Evolutionary conservation across 1,140 invertebrate genomes (phyloP), one percentile per base, ranked within the genome.

Genomic region (Trichonephila clavata): DNA sequence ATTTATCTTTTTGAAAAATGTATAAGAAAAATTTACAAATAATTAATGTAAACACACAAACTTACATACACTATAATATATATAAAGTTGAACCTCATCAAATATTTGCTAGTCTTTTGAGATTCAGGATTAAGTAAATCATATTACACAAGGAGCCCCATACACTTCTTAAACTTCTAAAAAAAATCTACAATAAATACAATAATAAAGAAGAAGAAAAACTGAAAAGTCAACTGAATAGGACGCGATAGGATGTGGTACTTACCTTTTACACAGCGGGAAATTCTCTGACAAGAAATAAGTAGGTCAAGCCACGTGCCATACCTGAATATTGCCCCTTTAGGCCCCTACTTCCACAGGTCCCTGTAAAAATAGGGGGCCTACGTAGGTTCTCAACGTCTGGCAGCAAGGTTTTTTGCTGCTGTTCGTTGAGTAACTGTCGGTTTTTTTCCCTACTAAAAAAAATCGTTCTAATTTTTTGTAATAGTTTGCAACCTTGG

Each of bases 261-360:
- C 61, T 87, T 81, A 84, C 61, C 60, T 84, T 68, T 57, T 57
- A 59, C 60, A 21, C 24, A 50, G 59, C 59, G 24, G 32, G 80
- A 43, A 91, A 83, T 61, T 63, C 59, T 63, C 59, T 65, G 50
- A 92, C 90, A 92, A 84, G 80, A 27, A 92, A 77, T 90, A 92
- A 92, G 90, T 92, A 92, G 90, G 90, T 92, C 90, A 92, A 50
- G 90, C 90, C 90, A 92, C 90, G 90, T 92, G 90, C 90, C 90
- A 84, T 92, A 92, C 90, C 90, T 92, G 90, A 92, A 92, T 65
- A 84, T 65, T 65, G 71, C 90, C 90, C 68, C 68, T 61, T 92
- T 50, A 80, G 88, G 80, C 90, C 90, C 68, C 89, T 80, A 3
- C 32, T 80, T 32, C n/a, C 60, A 21, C 90, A 92, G 90, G 90